Evolutionary conservation across 2,888 invertebrate species (phyloP), one percentile per base, ranked within the genome.

Genomic region (Arge pagana): DNA sequence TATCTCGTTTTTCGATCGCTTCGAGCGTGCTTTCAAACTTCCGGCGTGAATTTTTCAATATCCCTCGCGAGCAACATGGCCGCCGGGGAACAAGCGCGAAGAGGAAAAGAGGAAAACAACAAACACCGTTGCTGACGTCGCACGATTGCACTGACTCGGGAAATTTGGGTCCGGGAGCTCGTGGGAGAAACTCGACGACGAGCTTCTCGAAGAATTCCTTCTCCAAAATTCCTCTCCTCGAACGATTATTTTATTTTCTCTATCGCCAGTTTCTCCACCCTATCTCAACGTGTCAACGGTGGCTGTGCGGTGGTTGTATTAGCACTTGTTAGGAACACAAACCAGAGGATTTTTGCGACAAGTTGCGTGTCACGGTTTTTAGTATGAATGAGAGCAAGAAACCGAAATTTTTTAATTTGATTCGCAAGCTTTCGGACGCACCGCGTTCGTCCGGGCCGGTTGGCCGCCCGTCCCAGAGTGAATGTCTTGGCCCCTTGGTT

Each of bases 391-490:
- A 39, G 49, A 10, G 23, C 15, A 8, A 19, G 10, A 33, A 50
- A 51, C 18, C 19, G 19, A 30, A 42, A 28, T 41, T 48, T 35
- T 26, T 35, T 23, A 5, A 26, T 49, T 41, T 7, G 13, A 7
- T 21, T n/a, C 42, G 15, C n/a, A 33, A 33, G 15, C 15, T 33
- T 33, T 3, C 61, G 65, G 66, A 76, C 74, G 73, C 71, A 76
- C 74, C 76, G 74, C 76, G 74, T 67, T 71, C 62, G 69, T 68
- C 76, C 74, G 74, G 74, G 76, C 75, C 74, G 73, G 75, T 66
- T 76, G 76, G 75, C 72, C 74, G 74, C 71, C 74, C 75, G 74
- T 71, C 72, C 71, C 62, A 69, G 70, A 76, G 74, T 75, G 75
- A 75, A 74, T 76, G 70, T 75, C 73, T 76, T 72, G 71, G 33